Conservation (phyloP, 2,113 vertebrate genomes). For the Pomatorhinus ruficollis region DNA sequence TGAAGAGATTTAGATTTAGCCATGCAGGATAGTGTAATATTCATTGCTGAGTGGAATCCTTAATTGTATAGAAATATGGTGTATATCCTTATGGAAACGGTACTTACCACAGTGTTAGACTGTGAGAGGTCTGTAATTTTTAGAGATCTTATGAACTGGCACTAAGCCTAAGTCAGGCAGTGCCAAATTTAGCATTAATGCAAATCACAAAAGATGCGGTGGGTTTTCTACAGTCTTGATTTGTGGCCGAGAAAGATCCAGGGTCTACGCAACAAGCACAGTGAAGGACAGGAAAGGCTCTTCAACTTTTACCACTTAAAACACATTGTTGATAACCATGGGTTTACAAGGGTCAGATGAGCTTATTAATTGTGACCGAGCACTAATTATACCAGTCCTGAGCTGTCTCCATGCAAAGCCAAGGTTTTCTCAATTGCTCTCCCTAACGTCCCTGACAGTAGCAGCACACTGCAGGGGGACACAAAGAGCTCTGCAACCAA, state of each 20-base stretch:
- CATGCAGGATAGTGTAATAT: not conserved
- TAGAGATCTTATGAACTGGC: not conserved
- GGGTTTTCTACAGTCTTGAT: not conserved
- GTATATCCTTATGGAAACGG: not conserved
- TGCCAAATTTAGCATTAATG: not conserved
- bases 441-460: fast-evolving
- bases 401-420: not conserved
- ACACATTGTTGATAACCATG: not conserved
- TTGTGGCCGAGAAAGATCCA: not conserved
- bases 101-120: not conserved
- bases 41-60: not conserved
- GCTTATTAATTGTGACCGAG: not conserved
- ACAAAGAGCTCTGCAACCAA: not conserved
- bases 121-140: not conserved
- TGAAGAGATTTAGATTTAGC: not conserved
- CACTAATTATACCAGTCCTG: not conserved
- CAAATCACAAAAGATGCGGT: not conserved
- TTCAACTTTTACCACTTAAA: not conserved
- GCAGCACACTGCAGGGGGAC: not conserved
- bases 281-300: not conserved
- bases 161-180: not conserved
- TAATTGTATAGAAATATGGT: not conserved
- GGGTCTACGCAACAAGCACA: not conserved
- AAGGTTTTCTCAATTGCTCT: not conserved
- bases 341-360: not conserved